Evolutionary conservation across 2,888 invertebrate species (phyloP).

Genomic region (Syritta pipiens): DNA sequence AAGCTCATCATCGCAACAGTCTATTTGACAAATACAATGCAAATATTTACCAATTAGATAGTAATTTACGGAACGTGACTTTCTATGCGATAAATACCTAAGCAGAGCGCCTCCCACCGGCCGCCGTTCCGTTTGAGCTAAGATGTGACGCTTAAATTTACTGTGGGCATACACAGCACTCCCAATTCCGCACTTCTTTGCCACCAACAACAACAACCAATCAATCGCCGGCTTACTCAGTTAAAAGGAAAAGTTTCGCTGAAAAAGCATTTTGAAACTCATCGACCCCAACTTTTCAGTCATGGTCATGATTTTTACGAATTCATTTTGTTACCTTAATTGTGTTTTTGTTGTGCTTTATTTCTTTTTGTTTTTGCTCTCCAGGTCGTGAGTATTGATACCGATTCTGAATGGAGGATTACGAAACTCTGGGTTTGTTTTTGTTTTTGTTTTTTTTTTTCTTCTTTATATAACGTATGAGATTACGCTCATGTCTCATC

Average conservation of each 20-base stretch:
- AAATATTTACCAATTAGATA: slow-evolving; percentile 10
- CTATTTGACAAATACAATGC: not conserved
- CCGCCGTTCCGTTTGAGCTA: slow-evolving; percentile 1
- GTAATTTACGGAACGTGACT: slow-evolving; percentile 15
- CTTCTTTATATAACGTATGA: no score
- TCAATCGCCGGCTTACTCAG: not conserved
- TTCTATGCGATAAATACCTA: not conserved
- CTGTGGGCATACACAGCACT: not conserved
- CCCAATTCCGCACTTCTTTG: not conserved
- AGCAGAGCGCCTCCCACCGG: not conserved
- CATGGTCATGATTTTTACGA: slow-evolving; percentile 1
- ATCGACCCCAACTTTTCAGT: slow-evolving; percentile 19
- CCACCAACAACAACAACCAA: not conserved
- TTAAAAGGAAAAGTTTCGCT: slow-evolving; percentile 1
- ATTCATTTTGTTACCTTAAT: not conserved
- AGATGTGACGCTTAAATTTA: not conserved
- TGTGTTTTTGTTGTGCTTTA: not conserved
- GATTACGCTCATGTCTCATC: no score
- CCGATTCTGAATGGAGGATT: no score
- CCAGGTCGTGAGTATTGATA: no score
- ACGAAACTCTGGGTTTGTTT: no score
- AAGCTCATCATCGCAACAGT: not conserved
- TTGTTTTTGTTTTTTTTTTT: no score
- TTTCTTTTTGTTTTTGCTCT: not conserved
- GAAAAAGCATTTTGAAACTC: not conserved